Evolutionary conservation across 2,888 invertebrate species (phyloP).

Genomic region (Criorhina ranunculi): DNA sequence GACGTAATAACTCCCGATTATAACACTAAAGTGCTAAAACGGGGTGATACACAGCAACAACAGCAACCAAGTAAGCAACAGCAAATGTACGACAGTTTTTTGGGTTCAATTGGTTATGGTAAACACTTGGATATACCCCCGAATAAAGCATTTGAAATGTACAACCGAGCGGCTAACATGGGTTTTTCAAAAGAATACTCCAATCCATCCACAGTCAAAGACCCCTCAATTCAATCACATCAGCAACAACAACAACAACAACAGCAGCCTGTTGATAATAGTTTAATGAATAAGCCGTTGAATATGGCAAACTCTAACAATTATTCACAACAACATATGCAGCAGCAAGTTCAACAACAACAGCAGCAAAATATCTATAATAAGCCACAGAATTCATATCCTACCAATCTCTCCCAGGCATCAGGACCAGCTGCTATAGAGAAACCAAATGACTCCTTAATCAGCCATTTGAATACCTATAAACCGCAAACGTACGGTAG

Average conservation of each 20-base stretch:
- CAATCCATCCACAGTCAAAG: constrained; percentile 77
- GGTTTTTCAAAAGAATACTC: constrained; percentile 83
- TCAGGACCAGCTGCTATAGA: constrained; percentile 48
- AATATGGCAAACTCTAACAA: constrained; percentile 78
- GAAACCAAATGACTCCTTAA: constrained; percentile 67
- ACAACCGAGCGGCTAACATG: constrained; percentile 84
- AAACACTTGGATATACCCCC: constrained; percentile 83
- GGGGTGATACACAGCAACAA: constrained; percentile 78
- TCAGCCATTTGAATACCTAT: constrained; percentile 82
- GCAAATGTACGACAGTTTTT: constrained; percentile 83
- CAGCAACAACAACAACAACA: constrained; percentile 79
- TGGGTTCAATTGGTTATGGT: constrained; percentile 82
- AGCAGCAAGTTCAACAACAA: constrained; percentile 77
- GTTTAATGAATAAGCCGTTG: constrained; percentile 74
- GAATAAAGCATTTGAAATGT: constrained; percentile 84
- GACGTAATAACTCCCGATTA: constrained; percentile 80
- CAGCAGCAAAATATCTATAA: constrained; percentile 78
- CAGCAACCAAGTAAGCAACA: constrained; percentile 80
- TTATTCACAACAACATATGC: constrained; percentile 79
- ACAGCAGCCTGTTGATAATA: constrained; percentile 77
- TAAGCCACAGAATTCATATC: constrained; percentile 75
- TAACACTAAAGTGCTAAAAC: constrained; percentile 80
- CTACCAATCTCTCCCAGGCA: constrained; percentile 64
- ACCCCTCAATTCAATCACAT: constrained; percentile 77
- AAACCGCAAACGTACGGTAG: constrained; percentile 82